Evolutionary conservation across 2,888 invertebrate genomes (phyloP), one percentile per base, ranked within the genome.

Genomic region (Drosophila merina): DNA sequence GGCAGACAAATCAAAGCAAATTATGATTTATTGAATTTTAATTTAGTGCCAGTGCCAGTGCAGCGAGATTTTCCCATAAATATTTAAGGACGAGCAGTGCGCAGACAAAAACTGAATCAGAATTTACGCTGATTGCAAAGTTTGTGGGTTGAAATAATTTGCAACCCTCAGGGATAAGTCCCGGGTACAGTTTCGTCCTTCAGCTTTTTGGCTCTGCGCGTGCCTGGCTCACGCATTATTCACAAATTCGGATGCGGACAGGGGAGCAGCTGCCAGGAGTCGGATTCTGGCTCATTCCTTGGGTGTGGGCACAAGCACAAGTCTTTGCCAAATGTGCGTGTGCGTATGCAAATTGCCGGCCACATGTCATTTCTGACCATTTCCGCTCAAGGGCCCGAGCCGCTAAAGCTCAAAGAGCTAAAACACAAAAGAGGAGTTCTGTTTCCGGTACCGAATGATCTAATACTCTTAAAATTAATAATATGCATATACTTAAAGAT

Each of bases 21-120:
- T 88, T 75, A 89, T 89, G 89, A 89, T 89, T 89, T 89, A 89
- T 89, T 88, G 88, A 80, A 75, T 87, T 89, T 89, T 89, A 88
- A 89, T 89, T 89, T 89, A 88, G 74, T 81, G 75, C 73, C 57
- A 36, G 74, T 79, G 75, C 72, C 57, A 48, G 74, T 12, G 74
- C 74, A 44, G 59, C 14, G 42, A 63, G 57, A 76, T 75, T 79
- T 79, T 75, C 76, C 75, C 80, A 87, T 88, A 85, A 88, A 88
- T 88, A 88, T 88, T 85, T 88, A 77, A 88, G 86, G 78, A 75
- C 56, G 68, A 57, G 8, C 38, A 31, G 59, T 50, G 55, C 31
- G 36, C 20, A 57, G 54, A 57, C 42, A 14, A 47, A 57, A 49
- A 33, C 26, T 45, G 47, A 58, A 68, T 73, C 77, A 75, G 58